A percentile compares a stretch with the other conserved stretches of the same genome.
Evolutionary conservation across 2,888 invertebrate species (phyloP).

Genomic region (Julus scandinavius): DNA sequence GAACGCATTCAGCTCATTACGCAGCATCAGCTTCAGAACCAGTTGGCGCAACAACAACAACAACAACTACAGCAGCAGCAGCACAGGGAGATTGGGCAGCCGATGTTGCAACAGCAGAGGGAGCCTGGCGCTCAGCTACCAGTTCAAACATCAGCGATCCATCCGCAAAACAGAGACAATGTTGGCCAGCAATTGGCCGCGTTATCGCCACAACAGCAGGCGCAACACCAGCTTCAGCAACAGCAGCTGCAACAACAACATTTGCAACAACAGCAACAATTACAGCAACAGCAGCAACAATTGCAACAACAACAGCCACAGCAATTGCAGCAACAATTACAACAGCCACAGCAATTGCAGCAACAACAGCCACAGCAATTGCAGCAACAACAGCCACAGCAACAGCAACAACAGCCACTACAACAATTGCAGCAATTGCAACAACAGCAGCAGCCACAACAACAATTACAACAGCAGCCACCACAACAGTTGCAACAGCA

Average conservation of each 20-base stretch:
- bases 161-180: conserved; percentile 53
- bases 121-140: conserved; percentile 59
- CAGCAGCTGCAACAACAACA: conserved; percentile 56
- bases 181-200: conserved; percentile 57
- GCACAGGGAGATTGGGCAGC: conserved; percentile 50
- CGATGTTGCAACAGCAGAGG: conserved; percentile 62
- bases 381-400: neutral
- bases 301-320: conserved; percentile 60
- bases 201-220: conserved; percentile 58
- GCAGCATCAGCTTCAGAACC: conserved; percentile 67
- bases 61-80: conserved; percentile 61
- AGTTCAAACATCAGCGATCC: conserved; percentile 69
- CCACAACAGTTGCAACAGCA: conserved; percentile 58
- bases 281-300: conserved; percentile 63
- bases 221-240: conserved; percentile 69
- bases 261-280: conserved; percentile 69
- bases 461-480: conserved; percentile 57
- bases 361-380: neutral
- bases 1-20: conserved; percentile 62
- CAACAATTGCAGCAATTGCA: conserved; percentile 53
- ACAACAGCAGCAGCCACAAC: conserved; percentile 60
- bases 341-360: conserved; percentile 53
- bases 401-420: conserved; percentile 58
- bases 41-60: conserved; percentile 62
- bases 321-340: conserved; percentile 60